Base-by-base conservation (phyloP, 2,113 vertebrate genomes). In the Proterorhinus semilunaris region DNA sequence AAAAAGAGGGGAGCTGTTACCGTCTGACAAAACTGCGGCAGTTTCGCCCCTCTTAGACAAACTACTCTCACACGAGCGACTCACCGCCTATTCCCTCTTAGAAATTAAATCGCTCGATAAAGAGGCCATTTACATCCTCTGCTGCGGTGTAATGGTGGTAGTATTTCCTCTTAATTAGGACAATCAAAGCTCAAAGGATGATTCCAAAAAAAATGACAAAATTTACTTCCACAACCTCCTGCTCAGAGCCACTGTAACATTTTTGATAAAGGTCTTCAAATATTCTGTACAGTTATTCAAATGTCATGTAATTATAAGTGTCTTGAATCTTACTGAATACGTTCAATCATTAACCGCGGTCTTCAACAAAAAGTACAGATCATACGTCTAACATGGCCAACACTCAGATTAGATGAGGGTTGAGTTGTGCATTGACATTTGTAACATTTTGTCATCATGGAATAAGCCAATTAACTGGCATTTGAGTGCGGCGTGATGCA, bases 11-110 rank as follows among this genome's bases (percentile, higher is more conserved):
- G 77, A 76, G 66, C 65, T 51, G 65, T 47, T 70, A 74, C 79
- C 84, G 70, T 87, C 72, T 76, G 64, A 53, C 69, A 10, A 71
- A 10, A 65, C 72, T 75, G 78, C 74, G 66, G 74, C 64, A 43
- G 63, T 69, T 46, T 42, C 53, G 64, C 62, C 54, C 74, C 66
- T 69, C 68, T 68, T 73, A 71, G 55, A 79, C 74, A 59, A 64
- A 78, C 64, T 79, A 65, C 21, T 71, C 74, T 62, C 71, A 52
- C 62, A 66, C 47, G 66, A 46, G 66, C 64, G 72, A 64, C 44
- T 47, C 46, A 21, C 44, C 46, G 48, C 10, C 45, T 61, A 44
- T 15, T 43, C 36, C 9, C 42, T 8, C 58, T n/a, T 45, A 44
- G 44, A n/a, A 44, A 61, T 61, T n/a, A 61, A 45, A 61, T 42